Evolutionary conservation across 2,113 vertebrate genomes (phyloP).

Genomic region (Macroglossus sobrinus): DNA sequence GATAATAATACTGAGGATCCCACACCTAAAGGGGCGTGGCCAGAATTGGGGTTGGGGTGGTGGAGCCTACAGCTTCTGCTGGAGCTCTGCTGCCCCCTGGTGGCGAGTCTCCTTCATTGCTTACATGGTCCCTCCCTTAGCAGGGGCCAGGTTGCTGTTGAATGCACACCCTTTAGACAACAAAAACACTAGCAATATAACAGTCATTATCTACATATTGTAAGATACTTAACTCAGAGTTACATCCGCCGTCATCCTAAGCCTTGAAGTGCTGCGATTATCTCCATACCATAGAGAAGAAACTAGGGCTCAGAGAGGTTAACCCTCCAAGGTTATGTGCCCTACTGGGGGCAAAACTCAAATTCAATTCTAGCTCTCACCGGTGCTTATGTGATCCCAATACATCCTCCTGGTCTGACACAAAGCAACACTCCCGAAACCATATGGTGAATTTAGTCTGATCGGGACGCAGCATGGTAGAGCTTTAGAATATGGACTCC

Average conservation of each 20-base stretch:
- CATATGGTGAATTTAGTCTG: not conserved
- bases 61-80: not conserved
- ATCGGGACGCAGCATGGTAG: no score
- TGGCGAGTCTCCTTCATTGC: not conserved
- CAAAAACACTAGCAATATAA: not conserved
- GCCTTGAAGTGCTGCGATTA: not conserved
- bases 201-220: not conserved
- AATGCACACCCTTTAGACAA: not conserved
- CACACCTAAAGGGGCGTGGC: not conserved
- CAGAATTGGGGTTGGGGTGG: not conserved
- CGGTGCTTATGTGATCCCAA: not conserved
- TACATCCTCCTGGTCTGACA: not conserved
- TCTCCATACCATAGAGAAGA: not conserved
- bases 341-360: not conserved
- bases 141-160: not conserved
- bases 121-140: fast-evolving
- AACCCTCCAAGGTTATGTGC: not conserved
- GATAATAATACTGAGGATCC: fast-evolving
- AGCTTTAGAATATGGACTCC: not conserved
- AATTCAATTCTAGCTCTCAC: not conserved
- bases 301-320: not conserved
- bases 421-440: not conserved
- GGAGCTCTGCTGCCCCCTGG: slow-evolving; percentile 66
- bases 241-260: not conserved
- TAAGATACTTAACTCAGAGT: not conserved